Evolutionary conservation across 2,797 vertebrate species (phyloP).

Genomic region (Iguana delicatissima): DNA sequence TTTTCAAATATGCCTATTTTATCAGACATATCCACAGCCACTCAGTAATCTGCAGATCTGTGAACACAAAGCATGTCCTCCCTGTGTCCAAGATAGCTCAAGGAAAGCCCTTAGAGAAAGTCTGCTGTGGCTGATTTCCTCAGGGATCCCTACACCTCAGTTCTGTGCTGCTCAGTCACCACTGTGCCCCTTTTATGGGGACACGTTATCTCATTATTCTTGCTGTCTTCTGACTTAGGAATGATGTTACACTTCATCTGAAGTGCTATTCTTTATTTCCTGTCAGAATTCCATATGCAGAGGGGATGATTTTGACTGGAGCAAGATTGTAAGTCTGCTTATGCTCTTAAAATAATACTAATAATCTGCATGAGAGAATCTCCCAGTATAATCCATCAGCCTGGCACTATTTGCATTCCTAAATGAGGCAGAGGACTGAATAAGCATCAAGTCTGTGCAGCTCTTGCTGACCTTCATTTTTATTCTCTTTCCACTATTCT

Average conservation of each 20-base stretch:
- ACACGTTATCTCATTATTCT: neutral
- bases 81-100: neutral
- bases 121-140: neutral
- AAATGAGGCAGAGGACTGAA: conserved; percentile 31
- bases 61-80: neutral
- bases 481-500: conserved; percentile 6
- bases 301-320: neutral
- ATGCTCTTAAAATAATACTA: conserved; percentile 20
- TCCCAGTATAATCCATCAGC: conserved; percentile 13
- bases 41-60: neutral
- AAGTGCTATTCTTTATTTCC: neutral
- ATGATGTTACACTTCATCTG: neutral
- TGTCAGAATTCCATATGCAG: neutral
- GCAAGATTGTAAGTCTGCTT: neutral
- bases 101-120: neutral
- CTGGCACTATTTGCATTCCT: conserved; percentile 16
- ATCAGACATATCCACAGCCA: neutral
- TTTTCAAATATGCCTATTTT: neutral
- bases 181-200: neutral
- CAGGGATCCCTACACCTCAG: neutral
- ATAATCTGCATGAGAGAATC: neutral
- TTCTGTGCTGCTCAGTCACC: neutral
- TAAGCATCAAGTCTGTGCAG: neutral
- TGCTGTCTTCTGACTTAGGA: neutral
- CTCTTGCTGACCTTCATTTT: conserved; percentile 13